These are phyloP conservation scores for Oeneis ivallda DNA, from an alignment of 2,888 invertebrate genomes.

Conservation along the genomic window DNA sequence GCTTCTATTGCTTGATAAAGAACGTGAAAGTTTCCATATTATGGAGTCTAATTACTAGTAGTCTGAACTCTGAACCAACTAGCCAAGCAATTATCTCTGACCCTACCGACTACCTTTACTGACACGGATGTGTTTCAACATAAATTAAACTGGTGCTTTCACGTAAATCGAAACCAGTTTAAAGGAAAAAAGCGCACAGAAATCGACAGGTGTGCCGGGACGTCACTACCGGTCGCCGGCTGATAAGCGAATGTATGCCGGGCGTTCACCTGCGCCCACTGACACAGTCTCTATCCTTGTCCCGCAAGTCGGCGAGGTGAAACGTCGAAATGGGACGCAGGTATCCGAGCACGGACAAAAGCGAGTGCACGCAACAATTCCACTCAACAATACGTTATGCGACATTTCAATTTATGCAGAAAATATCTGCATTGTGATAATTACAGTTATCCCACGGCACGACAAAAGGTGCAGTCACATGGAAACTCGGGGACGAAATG, in stretches of 20 bases:
- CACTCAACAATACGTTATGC: conserved; percentile 57
- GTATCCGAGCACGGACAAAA: conserved; percentile 48
- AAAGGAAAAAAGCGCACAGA: conserved; percentile 46
- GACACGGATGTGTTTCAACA: conserved; percentile 42
- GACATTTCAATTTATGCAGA: conserved; percentile 63
- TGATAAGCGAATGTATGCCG: conserved; percentile 79
- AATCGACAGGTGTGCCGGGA: conserved; percentile 66
- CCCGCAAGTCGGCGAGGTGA: conserved; percentile 44
- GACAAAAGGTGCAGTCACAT: conserved; percentile 46
- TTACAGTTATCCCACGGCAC: conserved; percentile 53
- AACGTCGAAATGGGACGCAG: conserved; percentile 47
- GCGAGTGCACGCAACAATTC: conserved; percentile 56
- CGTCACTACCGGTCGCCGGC: conserved; percentile 67
- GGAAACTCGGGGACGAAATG: conserved; percentile 41
- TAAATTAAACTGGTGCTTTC: conserved; percentile 44
- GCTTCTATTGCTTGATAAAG: too few species aligned
- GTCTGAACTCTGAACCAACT: background rate
- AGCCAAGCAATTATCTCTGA: background rate
- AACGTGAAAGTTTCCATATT: too few species aligned
- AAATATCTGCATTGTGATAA: conserved; percentile 57
- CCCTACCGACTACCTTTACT: conserved; percentile 16
- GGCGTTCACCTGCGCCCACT: conserved; percentile 77
- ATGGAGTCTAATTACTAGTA: background rate
- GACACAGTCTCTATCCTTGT: conserved; percentile 65
- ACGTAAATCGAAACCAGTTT: conserved; percentile 40